phyloP scores from a whole-genome alignment of 2,888 invertebrate genomes.

The Parasteatoda lunata region DNA sequence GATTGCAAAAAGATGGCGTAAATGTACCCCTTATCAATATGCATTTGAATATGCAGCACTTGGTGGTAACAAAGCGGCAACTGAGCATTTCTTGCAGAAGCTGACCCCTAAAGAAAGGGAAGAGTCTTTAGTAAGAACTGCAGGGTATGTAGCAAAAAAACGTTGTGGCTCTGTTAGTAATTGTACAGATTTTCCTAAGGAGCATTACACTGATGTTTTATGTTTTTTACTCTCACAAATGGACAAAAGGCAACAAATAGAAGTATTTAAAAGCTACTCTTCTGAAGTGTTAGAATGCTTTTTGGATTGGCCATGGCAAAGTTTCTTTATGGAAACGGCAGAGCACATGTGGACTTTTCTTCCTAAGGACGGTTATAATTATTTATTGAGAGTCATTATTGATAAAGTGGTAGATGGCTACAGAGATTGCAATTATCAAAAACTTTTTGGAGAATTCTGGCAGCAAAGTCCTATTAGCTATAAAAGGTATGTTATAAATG shows the following conservation, averaged over 20 bases:
- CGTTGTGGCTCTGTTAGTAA: slow-evolving; percentile 17
- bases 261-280: slow-evolving; percentile 36
- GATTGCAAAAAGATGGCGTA: slow-evolving; percentile 19
- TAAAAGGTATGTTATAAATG: slow-evolving; percentile 49
- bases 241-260: slow-evolving; percentile 52
- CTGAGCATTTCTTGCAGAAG: slow-evolving; percentile 56
- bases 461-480: slow-evolving; percentile 36
- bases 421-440: slow-evolving; percentile 56
- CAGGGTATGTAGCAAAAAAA: slow-evolving; percentile 39
- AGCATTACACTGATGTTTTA: slow-evolving; percentile 52
- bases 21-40: slow-evolving; percentile 35
- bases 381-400: slow-evolving; percentile 21
- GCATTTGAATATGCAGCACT: slow-evolving; percentile 51
- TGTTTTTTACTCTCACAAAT: slow-evolving; percentile 59
- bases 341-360: slow-evolving; percentile 29
- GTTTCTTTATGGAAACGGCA: slow-evolving; percentile 50
- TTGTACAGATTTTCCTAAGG: slow-evolving; percentile 29
- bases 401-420: slow-evolving; percentile 32
- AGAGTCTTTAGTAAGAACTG: slow-evolving; percentile 30
- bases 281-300: slow-evolving; percentile 38
- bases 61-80: slow-evolving; percentile 53
- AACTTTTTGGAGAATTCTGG: slow-evolving; percentile 52
- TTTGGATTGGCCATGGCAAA: slow-evolving; percentile 52
- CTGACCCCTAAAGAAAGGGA: slow-evolving; percentile 45
- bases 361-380: slow-evolving; percentile 23